Percentiles rank a stretch among this genome's conserved stretches.
phyloP scores from a whole-genome alignment of 2,113 vertebrate species.

The Hippocampus mohnikei region DNA sequence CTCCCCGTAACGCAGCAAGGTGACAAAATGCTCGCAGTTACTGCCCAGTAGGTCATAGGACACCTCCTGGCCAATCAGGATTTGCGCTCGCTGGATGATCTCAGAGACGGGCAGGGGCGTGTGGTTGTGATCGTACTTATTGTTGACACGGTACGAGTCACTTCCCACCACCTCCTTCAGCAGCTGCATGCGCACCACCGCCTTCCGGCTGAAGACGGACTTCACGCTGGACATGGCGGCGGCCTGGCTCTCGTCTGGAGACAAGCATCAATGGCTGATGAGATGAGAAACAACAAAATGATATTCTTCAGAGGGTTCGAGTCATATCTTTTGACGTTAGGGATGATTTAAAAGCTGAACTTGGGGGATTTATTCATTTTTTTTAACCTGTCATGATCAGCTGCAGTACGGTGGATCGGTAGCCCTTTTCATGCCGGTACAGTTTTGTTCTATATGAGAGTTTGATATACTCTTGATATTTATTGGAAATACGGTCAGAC shows the following conservation, averaged over 20 bases:
- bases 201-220: slow-evolving; percentile 86
- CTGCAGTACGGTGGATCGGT: too few species aligned
- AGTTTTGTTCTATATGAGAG: too few species aligned
- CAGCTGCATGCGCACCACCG: slow-evolving; percentile 87
- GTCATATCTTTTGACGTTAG: background rate
- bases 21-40: slow-evolving; percentile 97
- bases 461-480: too few species aligned
- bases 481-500: too few species aligned
- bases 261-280: background rate
- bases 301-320: background rate
- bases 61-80: slow-evolving; percentile 80
- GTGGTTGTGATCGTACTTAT: slow-evolving; percentile 83
- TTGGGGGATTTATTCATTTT: too few species aligned
- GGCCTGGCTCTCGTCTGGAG: slow-evolving; percentile 76
- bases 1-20: slow-evolving; percentile 83
- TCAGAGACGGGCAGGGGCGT: slow-evolving; percentile 75
- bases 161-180: slow-evolving; percentile 84
- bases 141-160: slow-evolving; percentile 83
- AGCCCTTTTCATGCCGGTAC: too few species aligned
- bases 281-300: background rate
- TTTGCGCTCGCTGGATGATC: slow-evolving; percentile 80
- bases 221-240: slow-evolving; percentile 76
- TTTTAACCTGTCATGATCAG: too few species aligned
- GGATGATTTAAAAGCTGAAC: background rate
- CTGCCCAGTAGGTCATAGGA: slow-evolving; percentile 82